Conservation (phyloP, 2,888 invertebrate genomes). For the Seira ritae region DNA sequence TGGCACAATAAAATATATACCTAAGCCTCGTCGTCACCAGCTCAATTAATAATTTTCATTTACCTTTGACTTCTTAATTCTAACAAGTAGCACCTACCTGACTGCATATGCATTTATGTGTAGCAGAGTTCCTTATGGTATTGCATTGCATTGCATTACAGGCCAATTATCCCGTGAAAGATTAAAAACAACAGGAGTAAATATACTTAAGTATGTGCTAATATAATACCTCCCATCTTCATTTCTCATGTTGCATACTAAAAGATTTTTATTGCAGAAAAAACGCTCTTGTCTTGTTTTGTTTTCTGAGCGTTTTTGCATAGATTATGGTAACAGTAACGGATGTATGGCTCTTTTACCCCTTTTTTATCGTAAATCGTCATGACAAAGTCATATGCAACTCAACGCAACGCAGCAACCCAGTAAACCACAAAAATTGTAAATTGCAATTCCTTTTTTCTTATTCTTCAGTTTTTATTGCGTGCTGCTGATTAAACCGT, state of each 20-base stretch:
- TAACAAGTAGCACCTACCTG: not conserved
- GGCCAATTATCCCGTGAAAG: no score
- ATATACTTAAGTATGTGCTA: not conserved
- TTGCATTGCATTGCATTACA: no score
- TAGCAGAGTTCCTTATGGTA: no score
- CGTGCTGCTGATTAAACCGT: conserved; percentile 56
- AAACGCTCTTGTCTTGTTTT: no score
- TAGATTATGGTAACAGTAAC: conserved; percentile 59
- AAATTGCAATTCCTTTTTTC: conserved; percentile 37
- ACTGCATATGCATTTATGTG: no score
- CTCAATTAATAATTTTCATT: no score
- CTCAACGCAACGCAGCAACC: conserved; percentile 1
- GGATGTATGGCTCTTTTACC: conserved; percentile 42
- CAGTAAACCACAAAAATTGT: conserved; percentile 53
- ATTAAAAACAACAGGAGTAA: not conserved
- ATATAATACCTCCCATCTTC: not conserved
- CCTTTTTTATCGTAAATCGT: not conserved
- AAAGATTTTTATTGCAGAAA: conserved; percentile 22
- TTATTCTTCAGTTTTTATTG: no score
- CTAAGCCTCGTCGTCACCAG: no score
- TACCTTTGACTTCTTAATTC: not conserved
- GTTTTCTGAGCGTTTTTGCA: no score
- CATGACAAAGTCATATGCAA: not conserved
- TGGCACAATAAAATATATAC: no score
- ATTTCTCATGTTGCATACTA: conserved; percentile 3